Evolutionary conservation across 2,797 vertebrate genomes (phyloP).

Genomic region (Pantherophis alleghaniensis): DNA sequence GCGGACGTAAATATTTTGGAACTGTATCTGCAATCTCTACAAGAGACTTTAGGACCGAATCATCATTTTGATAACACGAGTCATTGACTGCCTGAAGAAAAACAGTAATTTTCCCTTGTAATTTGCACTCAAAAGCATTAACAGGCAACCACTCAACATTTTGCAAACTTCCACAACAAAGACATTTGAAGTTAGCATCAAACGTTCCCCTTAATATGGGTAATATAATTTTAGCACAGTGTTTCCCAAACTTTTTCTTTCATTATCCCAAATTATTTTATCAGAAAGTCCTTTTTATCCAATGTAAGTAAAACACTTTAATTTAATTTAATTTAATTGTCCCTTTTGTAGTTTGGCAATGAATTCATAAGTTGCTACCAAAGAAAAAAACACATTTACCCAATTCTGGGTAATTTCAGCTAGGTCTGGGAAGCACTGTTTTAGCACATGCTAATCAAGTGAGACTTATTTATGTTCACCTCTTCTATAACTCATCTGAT

Average conservation of each 20-base stretch:
- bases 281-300: background rate
- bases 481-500: background rate
- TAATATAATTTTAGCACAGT: background rate
- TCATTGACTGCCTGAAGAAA: conserved; percentile 89
- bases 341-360: background rate
- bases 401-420: background rate
- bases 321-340: background rate
- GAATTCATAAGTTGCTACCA: background rate
- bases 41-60: conserved; percentile 95
- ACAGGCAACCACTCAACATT: background rate
- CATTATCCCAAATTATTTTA: background rate
- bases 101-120: background rate
- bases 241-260: background rate
- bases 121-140: background rate
- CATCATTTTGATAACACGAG: conserved; percentile 93
- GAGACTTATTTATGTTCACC: background rate
- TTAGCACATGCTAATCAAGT: background rate
- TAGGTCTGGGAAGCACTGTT: background rate
- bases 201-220: background rate
- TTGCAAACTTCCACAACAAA: background rate
- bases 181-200: background rate
- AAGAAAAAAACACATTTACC: background rate
- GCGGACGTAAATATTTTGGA: conserved; percentile 93
- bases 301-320: background rate
- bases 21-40: conserved; percentile 98